Evolutionary conservation across 2,888 invertebrate genomes (phyloP), one percentile per base, ranked within the genome.

Genomic region (Eristalis tenax): DNA sequence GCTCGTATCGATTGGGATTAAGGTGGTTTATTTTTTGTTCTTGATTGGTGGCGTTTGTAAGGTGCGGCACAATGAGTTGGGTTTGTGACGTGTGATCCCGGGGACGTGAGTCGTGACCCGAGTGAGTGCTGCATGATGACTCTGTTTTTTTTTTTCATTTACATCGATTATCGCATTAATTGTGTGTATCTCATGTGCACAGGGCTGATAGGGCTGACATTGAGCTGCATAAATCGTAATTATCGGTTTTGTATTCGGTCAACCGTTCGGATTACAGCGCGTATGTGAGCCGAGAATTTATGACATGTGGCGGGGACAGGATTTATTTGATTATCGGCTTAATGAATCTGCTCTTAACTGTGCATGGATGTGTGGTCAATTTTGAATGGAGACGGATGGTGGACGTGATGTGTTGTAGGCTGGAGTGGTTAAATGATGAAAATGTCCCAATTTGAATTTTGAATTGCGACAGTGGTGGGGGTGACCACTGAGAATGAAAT

Each of bases 1-100:
- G 26, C 15, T 26, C 26, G 26, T 13, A 15, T 59, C 35, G 56
- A 61, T 61, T 35, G 56, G 18, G 22, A 59, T 61, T 64, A 38
- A 15, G 74, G 63, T 74, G 80, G 74, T 63, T 63, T 74, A 69
- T 81, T 69, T n/a, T 74, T 74, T 18, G 18, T 65, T 68, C 66
- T 26, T 69, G 74, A 80, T 74, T 80, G 35, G 35, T 32, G 63
- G 71, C 64, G 23, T 66, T 71, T 80, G 66, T 40, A 22, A 74
- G 64, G 64, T 65, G 64, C 50, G 74, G 64, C 35, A 56, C 28
- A 50, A 18, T 18, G 8, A n/a, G 40, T 23, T 13, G 15, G 22
- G 22, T 22, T 57, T 38, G 57, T 15, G 69, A 35, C 26, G 69
- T 69, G 35, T 69, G 69, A 69, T 71, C 18, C 43, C 18, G 40